Evolutionary conservation across 2,113 vertebrate species (phyloP), one percentile per base, ranked within the genome.

Genomic region (Tyto alba): DNA sequence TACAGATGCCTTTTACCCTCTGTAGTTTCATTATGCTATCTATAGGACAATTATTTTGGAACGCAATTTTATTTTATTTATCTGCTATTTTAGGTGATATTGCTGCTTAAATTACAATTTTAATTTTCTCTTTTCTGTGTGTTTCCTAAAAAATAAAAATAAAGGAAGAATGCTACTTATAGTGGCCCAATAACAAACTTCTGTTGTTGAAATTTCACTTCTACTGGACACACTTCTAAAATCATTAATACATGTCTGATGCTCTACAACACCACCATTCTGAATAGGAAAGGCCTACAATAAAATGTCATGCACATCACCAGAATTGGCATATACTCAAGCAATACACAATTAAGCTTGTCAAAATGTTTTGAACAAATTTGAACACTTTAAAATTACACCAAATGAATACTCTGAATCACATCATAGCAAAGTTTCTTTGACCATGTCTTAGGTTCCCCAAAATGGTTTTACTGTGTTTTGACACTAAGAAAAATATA

Each of bases 261-360:
- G 21, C 30, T 76, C 11, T 93, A 30, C 40, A 76, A 26, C 30
- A 73, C 13, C 27, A 20, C 0, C 45, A 47, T 47, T 21, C 0
- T 60, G 40, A 68, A 34, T 52, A 76, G 40, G 32, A 48, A 85
- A 64, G 32, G 8, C 52, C 79, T 82, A 47, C 21, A 68, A 29
- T 14, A 74, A 67, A 86, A 59, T 47, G 25, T 60, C 66, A 55
- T 26, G 25, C 30, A n/a, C 7, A 32, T 53, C 15, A 16, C 17
- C 7, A 45, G 32, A 64, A 76, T 27, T 57, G 17, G 8, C 41
- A 45, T 83, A 60, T 93, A 88, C 10, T 69, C 17, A 86, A 86
- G 22, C 25, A 53, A 25, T 50, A 22, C 4, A 38, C 18, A 17
- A 15, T 38, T 62, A n/a, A 89, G 3, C 8, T 67, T 78, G 71